These are phyloP conservation scores for Carpatolechia fugitivella DNA, from an alignment of 2,888 invertebrate genomes.

Conservation along the genomic window DNA sequence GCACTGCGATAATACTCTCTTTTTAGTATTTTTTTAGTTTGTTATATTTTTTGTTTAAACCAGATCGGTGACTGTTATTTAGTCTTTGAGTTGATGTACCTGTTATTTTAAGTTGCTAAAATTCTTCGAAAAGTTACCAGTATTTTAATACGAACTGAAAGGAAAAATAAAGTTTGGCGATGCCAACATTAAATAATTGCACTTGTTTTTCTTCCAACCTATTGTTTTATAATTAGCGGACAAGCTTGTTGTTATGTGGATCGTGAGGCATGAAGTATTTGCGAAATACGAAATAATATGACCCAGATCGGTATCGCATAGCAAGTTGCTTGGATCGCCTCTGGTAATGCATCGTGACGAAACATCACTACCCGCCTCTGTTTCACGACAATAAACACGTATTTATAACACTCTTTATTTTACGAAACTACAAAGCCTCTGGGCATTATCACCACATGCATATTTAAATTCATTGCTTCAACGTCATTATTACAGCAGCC, in stretches of 20 bases:
- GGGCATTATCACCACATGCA: neutral
- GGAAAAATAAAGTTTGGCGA: constrained; percentile 56
- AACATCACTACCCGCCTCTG: constrained; percentile 51
- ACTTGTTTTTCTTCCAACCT: constrained; percentile 39
- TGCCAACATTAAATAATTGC: constrained; percentile 45
- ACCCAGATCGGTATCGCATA: constrained; percentile 64
- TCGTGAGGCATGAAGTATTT: constrained; percentile 53
- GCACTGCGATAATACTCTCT: constrained; percentile 69
- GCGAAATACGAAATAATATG: constrained; percentile 65
- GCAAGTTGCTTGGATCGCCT: constrained; percentile 46
- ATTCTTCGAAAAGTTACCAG: constrained; percentile 42
- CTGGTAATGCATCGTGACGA: constrained; percentile 41
- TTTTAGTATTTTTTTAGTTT: constrained; percentile 48
- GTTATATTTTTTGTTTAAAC: constrained; percentile 56
- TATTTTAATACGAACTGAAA: constrained; percentile 48
- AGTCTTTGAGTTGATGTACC: constrained; percentile 73
- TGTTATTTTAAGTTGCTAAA: constrained; percentile 65
- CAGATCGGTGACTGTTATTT: constrained; percentile 62
- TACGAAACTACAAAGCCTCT: constrained; percentile 6
- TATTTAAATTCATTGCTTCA: neutral
- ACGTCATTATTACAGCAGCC: neutral
- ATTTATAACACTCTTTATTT: constrained; percentile 23
- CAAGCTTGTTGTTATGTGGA: constrained; percentile 44
- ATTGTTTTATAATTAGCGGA: constrained; percentile 37
- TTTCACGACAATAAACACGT: constrained; percentile 57